Evolutionary conservation across 1,140 invertebrate species (phyloP), one percentile per base, ranked within the genome.

Genomic region (Bombus vancouverensis): DNA sequence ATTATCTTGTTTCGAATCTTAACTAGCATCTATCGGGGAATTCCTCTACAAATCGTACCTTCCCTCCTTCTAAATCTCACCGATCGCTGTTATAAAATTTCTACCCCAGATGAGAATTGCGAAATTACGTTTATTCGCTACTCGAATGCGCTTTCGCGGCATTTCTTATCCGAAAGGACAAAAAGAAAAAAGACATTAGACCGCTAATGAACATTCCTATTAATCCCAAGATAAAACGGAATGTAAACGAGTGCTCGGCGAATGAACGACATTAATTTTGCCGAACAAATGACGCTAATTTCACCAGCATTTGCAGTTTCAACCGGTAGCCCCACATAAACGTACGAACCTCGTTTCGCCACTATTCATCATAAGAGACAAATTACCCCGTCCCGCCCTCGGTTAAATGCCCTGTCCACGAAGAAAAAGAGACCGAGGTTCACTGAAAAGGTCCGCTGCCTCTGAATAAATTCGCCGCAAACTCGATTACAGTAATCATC

Each of bases 401-500:
- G 76, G 66, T 79, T 79, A 84, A 79, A 70, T n/a, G 66, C 75
- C 57, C 44, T 70, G 68, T 75, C 44, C 59, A 22, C 22, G 76
- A 47, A 42, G 75, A 44, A 84, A 84, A 79, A 59, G 32, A 15
- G 6, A 25, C 15, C 5, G 75, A 15, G 53, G 47, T 59, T 70
- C 82, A 53, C 72, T 76, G 81, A 53, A 75, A 76, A 79, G 66
- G 65, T 57, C 71, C 62, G 15, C 75, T 37, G 37, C 15, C 66
- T 59, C 62, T 44, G 53, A 79, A 72, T 84, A 84, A 79, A 84
- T 79, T 77, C 81, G 75, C 75, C 82, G 37, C 74, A 32, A 37
- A 32, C 53, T 71, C 65, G 76, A 84, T 84, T 84, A 84, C 76
- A 59, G 75, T 84, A 70, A 84, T 79, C 68, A 62, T 71, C 53